Conservation (phyloP, 2,888 invertebrate genomes). For the Chloroclystis v-ata region DNA sequence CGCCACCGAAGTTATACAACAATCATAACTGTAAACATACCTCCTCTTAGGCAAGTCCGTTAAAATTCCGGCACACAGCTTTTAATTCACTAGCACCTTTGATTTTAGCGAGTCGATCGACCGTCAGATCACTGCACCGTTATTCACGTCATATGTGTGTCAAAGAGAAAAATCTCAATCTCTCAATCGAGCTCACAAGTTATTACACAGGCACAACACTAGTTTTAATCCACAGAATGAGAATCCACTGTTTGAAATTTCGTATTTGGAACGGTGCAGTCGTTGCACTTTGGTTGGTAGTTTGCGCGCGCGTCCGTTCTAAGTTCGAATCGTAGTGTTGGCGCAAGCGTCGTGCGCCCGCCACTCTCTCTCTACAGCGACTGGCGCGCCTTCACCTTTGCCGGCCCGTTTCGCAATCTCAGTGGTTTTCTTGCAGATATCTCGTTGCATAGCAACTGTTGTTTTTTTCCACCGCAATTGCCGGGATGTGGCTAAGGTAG, state of each 20-base stretch:
- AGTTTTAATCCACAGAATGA: constrained; percentile 39
- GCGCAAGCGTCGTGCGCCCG: constrained; percentile 55
- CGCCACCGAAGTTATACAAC: constrained; percentile 67
- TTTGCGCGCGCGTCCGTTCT: constrained; percentile 44
- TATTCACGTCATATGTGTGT: constrained; percentile 75
- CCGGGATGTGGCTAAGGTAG: constrained; percentile 25
- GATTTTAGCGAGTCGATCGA: constrained; percentile 72
- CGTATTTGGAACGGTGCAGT: constrained; percentile 43
- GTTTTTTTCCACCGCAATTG: constrained; percentile 34
- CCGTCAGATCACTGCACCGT: constrained; percentile 69
- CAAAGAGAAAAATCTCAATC: constrained; percentile 65
- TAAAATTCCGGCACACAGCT: constrained; percentile 72
- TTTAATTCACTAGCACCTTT: constrained; percentile 70
- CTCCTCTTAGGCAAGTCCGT: constrained; percentile 73
- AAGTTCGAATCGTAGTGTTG: constrained; percentile 25
- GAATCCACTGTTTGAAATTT: constrained; percentile 34
- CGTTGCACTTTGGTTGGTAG: constrained; percentile 38
- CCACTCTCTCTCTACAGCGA: constrained; percentile 65
- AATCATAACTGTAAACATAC: constrained; percentile 75
- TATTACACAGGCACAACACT: constrained; percentile 52
- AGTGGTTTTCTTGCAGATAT: constrained; percentile 66
- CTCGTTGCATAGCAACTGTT: constrained; percentile 75
- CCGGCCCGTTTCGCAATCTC: constrained; percentile 68
- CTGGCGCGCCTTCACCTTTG: constrained; percentile 68
- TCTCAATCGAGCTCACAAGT: constrained; percentile 46